Conservation (phyloP, 2,113 vertebrate species). For the Salminus brasiliensis region DNA sequence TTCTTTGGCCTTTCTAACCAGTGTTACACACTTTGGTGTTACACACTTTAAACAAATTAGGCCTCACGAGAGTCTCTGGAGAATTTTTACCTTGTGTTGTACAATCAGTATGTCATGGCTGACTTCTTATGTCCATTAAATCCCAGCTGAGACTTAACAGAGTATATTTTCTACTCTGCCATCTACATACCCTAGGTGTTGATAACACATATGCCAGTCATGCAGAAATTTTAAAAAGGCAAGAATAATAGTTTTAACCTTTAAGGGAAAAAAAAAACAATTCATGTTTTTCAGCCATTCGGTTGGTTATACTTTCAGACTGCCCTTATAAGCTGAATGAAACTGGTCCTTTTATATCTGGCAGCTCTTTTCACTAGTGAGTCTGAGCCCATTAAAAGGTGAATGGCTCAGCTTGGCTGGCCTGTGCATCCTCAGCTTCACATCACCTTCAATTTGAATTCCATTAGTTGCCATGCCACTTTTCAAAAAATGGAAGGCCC, state of each 20-base stretch:
- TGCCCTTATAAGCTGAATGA: conserved; percentile 34
- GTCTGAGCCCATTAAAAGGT: conserved; percentile 46
- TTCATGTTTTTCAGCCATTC: background rate
- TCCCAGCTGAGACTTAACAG: conserved; percentile 45
- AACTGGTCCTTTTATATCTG: conserved; percentile 46
- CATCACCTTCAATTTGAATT: conserved; percentile 74
- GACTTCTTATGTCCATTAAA: conserved; percentile 43
- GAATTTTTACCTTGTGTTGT: conserved; percentile 52
- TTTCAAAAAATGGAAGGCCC: conserved; percentile 70
- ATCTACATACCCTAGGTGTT: conserved; percentile 11
- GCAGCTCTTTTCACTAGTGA: conserved; percentile 35
- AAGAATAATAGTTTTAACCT: background rate
- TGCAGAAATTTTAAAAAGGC: background rate
- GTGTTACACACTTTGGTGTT: conserved; percentile 18
- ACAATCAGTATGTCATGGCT: conserved; percentile 43
- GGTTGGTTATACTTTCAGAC: background rate
- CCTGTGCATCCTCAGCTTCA: conserved; percentile 60
- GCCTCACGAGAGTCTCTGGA: conserved; percentile 28
- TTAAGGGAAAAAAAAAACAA: too few relatives aligned
- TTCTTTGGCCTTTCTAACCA: background rate
- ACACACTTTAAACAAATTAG: too few relatives aligned
- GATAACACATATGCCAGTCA: conserved; percentile 39
- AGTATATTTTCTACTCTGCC: conserved; percentile 16
- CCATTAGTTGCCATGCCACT: conserved; percentile 68
- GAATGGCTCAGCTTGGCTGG: conserved; percentile 34